Evolutionary conservation across 1,140 invertebrate genomes (phyloP).

Genomic region (Trichogramma pretiosum): DNA sequence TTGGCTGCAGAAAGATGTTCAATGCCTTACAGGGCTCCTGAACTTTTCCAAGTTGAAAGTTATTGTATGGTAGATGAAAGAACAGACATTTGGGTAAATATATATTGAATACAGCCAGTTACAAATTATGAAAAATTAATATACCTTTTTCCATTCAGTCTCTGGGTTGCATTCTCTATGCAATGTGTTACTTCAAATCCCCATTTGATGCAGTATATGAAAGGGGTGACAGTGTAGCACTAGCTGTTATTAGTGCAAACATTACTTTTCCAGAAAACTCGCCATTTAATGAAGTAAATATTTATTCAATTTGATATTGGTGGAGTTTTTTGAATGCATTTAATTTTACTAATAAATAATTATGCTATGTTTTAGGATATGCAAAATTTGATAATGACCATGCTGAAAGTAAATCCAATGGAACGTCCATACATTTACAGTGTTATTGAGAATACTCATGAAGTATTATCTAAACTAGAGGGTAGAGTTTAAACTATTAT

Average conservation of each 20-base stretch:
- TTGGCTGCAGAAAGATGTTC: slow-evolving; percentile 74
- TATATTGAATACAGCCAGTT: not conserved
- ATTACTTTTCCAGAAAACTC: slow-evolving; percentile 63
- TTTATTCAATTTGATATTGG: not conserved
- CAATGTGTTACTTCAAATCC: slow-evolving; percentile 76
- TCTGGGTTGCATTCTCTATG: slow-evolving; percentile 77
- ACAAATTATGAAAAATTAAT: not conserved
- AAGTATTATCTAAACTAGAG: slow-evolving; percentile 48
- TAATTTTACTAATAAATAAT: not conserved
- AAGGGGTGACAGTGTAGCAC: slow-evolving; percentile 75
- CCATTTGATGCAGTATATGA: slow-evolving; percentile 81
- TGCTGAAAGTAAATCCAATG: slow-evolving; percentile 66
- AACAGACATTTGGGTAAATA: slow-evolving; percentile 77
- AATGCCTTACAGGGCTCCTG: slow-evolving; percentile 80
- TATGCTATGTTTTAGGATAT: slow-evolving; percentile 49
- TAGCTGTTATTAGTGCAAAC: slow-evolving; percentile 74
- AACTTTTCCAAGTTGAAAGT: slow-evolving; percentile 78
- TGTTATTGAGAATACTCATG: slow-evolving; percentile 54
- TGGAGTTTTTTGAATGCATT: not conserved
- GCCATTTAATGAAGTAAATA: slow-evolving; percentile 54
- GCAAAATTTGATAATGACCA: slow-evolving; percentile 60
- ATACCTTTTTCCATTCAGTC: slow-evolving; percentile 53
- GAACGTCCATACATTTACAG: slow-evolving; percentile 67
- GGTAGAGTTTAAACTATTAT: slow-evolving; percentile 37
- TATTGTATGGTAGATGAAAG: slow-evolving; percentile 73